Conservation (phyloP, 37 sponge, comb jelly and placozoan species). For the Spongilla lacustris region DNA sequence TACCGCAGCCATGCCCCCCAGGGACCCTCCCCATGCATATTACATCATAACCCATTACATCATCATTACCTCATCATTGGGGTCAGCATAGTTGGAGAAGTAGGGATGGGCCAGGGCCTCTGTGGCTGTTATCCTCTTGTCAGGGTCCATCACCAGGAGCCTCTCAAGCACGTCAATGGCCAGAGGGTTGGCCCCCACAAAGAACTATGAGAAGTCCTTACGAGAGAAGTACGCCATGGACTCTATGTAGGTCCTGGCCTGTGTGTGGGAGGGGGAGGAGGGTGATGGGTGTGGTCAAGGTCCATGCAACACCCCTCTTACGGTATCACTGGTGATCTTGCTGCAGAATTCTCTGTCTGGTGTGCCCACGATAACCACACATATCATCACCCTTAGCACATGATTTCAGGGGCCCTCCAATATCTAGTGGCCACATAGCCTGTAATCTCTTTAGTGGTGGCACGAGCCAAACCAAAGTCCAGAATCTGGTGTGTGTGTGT, state of each 20-base stretch:
- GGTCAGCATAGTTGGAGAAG: conserved; percentile 82
- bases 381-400: conserved; percentile 1
- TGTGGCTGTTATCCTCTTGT: conserved; percentile 64
- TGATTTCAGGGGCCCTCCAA: conserved; percentile 98
- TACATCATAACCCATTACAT: neutral
- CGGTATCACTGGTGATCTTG: conserved; percentile 68
- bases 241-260: conserved; percentile 83
- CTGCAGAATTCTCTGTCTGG: conserved; percentile 82
- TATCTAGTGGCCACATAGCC: conserved; percentile 98
- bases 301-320: neutral
- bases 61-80: conserved; percentile 88
- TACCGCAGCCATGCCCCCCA: neutral
- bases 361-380: conserved; percentile 71
- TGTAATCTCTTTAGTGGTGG: conserved; percentile 92
- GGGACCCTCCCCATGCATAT: no score
- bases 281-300: no score
- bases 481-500: conserved; percentile 69
- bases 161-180: conserved; percentile 82
- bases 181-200: conserved; percentile 79
- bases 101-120: conserved; percentile 86
- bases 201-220: conserved; percentile 71
- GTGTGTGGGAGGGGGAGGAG: neutral
- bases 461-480: conserved; percentile 96
- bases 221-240: conserved; percentile 61
- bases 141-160: conserved; percentile 80